phyloP scores from a whole-genome alignment of 2,113 vertebrate genomes.

The Phainopepla nitens region DNA sequence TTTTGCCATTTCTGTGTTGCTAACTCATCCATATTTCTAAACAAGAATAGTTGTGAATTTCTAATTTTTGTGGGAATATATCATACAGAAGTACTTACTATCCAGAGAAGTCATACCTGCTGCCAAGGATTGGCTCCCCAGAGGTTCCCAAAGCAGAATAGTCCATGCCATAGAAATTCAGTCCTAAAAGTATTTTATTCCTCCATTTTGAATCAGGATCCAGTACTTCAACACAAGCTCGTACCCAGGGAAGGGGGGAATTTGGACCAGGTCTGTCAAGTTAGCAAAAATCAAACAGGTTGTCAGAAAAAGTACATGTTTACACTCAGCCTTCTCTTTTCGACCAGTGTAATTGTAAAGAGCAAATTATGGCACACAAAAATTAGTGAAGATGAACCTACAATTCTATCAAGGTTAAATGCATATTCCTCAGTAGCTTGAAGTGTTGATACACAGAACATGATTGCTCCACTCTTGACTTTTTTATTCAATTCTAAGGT shows the following conservation, averaged over 20 bases:
- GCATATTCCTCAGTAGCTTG: background rate
- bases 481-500: background rate
- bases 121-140: slow-evolving; percentile 84
- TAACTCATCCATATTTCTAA: background rate
- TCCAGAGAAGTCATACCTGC: slow-evolving; percentile 70
- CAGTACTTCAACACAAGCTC: slow-evolving; percentile 86
- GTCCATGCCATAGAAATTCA: slow-evolving; percentile 93
- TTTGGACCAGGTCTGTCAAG: slow-evolving; percentile 85
- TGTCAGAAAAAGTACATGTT: background rate
- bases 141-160: slow-evolving; percentile 77
- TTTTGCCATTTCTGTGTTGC: background rate
- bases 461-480: background rate
- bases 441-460: background rate
- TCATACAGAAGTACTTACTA: background rate
- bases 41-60: background rate
- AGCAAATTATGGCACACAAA: background rate
- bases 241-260: slow-evolving; percentile 88
- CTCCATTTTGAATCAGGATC: slow-evolving; percentile 87
- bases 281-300: background rate
- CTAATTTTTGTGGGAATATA: background rate
- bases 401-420: background rate
- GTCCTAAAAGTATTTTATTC: slow-evolving; percentile 89
- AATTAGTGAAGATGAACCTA: background rate
- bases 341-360: background rate
- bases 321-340: background rate